These are phyloP conservation scores for Platycercus adscitus DNA, from an alignment of 2,113 vertebrate species.

Conservation along the genomic window DNA sequence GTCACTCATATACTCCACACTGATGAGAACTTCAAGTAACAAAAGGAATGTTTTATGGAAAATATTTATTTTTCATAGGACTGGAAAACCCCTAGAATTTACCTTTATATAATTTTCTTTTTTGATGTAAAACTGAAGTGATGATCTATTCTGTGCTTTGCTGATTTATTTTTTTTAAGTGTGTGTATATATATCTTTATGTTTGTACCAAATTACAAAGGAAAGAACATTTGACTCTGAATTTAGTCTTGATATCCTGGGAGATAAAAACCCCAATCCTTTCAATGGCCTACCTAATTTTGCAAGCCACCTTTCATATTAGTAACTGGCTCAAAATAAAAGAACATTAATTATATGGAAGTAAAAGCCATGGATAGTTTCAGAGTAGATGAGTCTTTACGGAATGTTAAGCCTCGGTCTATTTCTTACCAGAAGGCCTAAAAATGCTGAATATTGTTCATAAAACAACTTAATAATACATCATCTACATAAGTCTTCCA, in stretches of 20 bases:
- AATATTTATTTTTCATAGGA: background rate
- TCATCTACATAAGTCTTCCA: background rate
- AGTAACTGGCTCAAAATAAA: background rate
- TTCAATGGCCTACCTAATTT: constrained; percentile 18
- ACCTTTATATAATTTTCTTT: background rate
- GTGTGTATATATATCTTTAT: background rate
- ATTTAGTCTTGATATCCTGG: background rate
- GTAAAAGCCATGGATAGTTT: background rate
- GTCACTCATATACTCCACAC: background rate
- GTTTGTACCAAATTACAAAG: background rate
- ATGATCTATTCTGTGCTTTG: background rate
- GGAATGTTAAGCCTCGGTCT: background rate
- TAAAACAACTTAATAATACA: background rate
- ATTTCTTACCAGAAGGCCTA: background rate
- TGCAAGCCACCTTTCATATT: background rate
- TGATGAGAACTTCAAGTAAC: background rate
- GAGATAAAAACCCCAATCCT: background rate
- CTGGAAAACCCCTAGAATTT: background rate
- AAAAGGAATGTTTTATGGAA: background rate
- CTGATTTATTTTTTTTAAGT: background rate
- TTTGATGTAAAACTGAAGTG: background rate
- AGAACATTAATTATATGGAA: background rate
- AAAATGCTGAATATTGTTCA: background rate
- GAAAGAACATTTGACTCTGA: background rate
- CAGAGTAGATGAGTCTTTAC: background rate